Conservation (phyloP, 2,797 vertebrate species). For the Lagorchestes hirsutus region DNA sequence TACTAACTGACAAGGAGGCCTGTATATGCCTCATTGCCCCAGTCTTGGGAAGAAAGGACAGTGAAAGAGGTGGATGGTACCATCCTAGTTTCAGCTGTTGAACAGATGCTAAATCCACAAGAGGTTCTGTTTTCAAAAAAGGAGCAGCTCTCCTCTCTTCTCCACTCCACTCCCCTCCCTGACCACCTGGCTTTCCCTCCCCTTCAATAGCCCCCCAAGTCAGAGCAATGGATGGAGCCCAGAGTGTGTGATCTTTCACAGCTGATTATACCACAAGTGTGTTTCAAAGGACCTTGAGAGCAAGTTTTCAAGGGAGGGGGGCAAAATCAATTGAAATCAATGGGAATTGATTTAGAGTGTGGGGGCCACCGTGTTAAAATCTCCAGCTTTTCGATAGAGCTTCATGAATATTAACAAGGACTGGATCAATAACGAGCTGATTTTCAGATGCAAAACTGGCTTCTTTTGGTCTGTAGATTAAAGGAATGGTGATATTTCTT, state of each 20-base stretch:
- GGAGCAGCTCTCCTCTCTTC: not conserved
- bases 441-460: slow-evolving; percentile 87
- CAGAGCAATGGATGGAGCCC: slow-evolving; percentile 61
- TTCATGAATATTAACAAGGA: slow-evolving; percentile 98
- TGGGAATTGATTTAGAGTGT: slow-evolving; percentile 94
- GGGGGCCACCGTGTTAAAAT: slow-evolving; percentile 88
- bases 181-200: not conserved
- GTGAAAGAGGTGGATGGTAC: not conserved
- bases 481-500: slow-evolving; percentile 73
- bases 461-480: slow-evolving; percentile 85
- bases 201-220: not conserved
- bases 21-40: not conserved
- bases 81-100: not conserved
- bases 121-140: not conserved
- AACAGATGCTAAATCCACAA: not conserved
- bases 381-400: slow-evolving; percentile 92
- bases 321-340: slow-evolving; percentile 94
- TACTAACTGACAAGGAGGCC: not conserved
- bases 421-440: slow-evolving; percentile 90
- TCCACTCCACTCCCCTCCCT: not conserved
- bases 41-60: not conserved
- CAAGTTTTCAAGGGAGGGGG: slow-evolving; percentile 87
- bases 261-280: slow-evolving; percentile 86
- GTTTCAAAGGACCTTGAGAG: slow-evolving; percentile 91
- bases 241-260: slow-evolving; percentile 75